Conservation (phyloP, 2,797 vertebrate genomes). For the Tokudaia muenninki region DNA sequence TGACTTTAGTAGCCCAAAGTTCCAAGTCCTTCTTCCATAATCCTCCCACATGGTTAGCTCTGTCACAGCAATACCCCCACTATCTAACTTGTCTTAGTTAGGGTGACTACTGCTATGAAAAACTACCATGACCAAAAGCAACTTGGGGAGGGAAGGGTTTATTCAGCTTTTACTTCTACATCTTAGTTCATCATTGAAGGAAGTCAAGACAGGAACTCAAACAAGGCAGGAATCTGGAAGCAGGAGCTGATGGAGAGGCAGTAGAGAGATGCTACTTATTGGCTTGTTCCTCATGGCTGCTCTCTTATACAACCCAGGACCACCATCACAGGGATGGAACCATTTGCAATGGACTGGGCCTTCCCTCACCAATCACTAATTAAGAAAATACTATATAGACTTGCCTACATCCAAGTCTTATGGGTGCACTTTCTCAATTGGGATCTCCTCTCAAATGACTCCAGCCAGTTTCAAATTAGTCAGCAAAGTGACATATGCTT, state of each 20-base stretch:
- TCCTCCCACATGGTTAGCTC: neutral
- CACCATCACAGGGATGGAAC: neutral
- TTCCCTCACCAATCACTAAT: neutral
- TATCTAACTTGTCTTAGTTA: neutral
- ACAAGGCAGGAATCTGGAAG: neutral
- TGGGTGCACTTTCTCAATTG: neutral
- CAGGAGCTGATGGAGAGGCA: neutral
- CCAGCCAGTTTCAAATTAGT: neutral
- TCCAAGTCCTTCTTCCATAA: neutral
- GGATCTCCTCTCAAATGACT: neutral
- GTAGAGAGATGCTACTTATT: neutral
- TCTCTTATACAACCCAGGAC: neutral
- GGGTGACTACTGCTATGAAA: neutral
- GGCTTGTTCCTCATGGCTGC: neutral
- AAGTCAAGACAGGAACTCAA: too few species aligned
- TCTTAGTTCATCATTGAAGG: too few species aligned
- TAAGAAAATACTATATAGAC: neutral
- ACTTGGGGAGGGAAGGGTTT: too few species aligned
- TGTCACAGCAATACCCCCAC: neutral
- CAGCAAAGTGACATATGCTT: neutral
- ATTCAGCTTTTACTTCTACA: too few species aligned
- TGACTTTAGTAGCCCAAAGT: neutral
- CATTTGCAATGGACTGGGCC: too few species aligned
- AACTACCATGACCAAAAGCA: too few species aligned
- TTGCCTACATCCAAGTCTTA: too few species aligned